A percentile compares a stretch with the other conserved stretches of the same genome.
phyloP scores from a whole-genome alignment of 2,888 invertebrate genomes.

The Mantis religiosa region DNA sequence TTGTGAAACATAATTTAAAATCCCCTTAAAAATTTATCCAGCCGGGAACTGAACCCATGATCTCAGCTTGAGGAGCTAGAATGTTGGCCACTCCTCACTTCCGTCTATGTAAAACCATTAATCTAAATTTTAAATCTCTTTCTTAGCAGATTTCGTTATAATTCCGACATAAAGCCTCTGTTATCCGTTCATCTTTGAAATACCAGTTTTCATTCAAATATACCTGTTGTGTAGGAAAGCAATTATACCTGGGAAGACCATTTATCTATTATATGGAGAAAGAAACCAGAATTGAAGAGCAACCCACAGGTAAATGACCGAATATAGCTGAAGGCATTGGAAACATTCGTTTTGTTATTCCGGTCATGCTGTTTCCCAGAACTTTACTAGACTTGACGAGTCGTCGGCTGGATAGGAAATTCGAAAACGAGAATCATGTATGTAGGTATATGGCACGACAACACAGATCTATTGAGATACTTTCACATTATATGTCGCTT shows the following conservation, averaged over 20 bases:
- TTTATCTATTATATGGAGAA: not conserved
- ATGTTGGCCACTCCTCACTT: too few relatives aligned
- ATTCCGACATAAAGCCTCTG: too few relatives aligned
- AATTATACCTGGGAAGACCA: not conserved
- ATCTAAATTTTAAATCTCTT: too few relatives aligned
- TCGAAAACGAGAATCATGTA: not conserved
- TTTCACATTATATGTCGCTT: not conserved
- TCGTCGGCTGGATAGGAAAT: not conserved
- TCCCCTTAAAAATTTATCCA: too few relatives aligned
- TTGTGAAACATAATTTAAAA: too few relatives aligned
- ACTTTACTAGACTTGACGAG: slow-evolving; percentile 3
- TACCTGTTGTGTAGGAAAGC: not conserved
- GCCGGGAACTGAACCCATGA: too few relatives aligned
- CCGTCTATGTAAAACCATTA: too few relatives aligned
- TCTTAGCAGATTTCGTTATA: too few relatives aligned
- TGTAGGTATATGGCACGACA: slow-evolving; percentile 4
- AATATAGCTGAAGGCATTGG: not conserved
- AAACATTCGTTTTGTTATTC: not conserved
- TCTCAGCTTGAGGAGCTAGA: too few relatives aligned
- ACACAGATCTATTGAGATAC: not conserved
- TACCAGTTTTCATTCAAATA: not conserved
- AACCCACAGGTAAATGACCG: not conserved
- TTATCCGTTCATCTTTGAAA: not conserved
- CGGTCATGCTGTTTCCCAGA: not conserved
- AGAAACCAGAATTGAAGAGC: not conserved